Base-by-base conservation (phyloP, 2,888 invertebrate genomes). In the Smittia sp. region DNA sequence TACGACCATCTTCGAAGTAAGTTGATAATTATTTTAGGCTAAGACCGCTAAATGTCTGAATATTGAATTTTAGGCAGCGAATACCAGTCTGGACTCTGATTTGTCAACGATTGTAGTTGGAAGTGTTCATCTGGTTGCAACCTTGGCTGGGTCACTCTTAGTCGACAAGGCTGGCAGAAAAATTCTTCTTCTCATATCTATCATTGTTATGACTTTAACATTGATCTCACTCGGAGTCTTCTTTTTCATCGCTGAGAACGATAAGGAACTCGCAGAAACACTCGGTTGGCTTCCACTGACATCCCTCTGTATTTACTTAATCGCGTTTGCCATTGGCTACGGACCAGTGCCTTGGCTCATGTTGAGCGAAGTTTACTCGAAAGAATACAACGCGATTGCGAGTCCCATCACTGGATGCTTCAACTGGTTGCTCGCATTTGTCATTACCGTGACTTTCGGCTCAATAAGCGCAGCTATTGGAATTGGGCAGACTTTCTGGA, bases 381-480 rank as follows among this genome's bases (percentile, higher is more conserved):
- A 90, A 1, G 89, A 92, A 77, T 90, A 93, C 74, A 92, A 92
- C 79, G 90, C 88, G 1, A 85, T 90, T 70, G 90, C 90, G 24
- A 87, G 89, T 20, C 91, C 93, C 0, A 87, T 92, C 24, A 91
- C 92, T 0, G 91, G 92, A 22, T 87, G 93, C 0, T 86, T 91
- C 69, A 94, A 93, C 80, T 94, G 94, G 93, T 80, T 90, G 15
- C 84, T 92, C 77, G 91, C 91, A 58, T 94, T 94, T 80, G 78
- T 92, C 0, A 89, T 94, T 0, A 93, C 94, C 0, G 90, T 89
- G 78, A 89, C 89, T 25, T 93, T 90, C 77, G 81, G 82, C 41
- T 84, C 87, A 25, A 77, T 92, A 70, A 86, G 85, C 62, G 73
- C 75, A 0, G 79, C 83, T 0, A 83, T 91, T 24, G 89, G 89